Evolutionary conservation across 2,113 vertebrate genomes (phyloP).

Genomic region (Dissostichus mawsoni): DNA sequence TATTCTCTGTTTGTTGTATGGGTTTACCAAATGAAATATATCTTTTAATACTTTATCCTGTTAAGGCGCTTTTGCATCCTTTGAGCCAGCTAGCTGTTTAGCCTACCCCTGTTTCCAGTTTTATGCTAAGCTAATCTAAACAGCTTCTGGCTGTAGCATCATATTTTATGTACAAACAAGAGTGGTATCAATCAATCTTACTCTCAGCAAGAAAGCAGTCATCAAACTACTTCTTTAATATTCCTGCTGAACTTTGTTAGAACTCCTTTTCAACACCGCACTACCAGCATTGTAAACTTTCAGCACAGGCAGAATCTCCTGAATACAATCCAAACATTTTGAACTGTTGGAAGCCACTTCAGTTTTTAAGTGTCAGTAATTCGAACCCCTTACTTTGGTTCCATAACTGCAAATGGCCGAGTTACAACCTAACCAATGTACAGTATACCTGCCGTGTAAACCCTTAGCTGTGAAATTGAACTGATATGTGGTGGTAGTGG

Average conservation of each 20-base stretch:
- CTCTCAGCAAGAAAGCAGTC: no score
- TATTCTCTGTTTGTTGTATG: no score
- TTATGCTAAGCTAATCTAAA: not conserved
- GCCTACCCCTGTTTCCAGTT: no score
- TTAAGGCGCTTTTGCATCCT: no score
- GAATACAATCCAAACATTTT: conserved; percentile 9
- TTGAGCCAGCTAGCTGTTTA: not conserved
- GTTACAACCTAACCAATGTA: conserved; percentile 19
- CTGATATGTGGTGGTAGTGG: conserved; percentile 48
- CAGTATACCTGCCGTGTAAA: conserved; percentile 48
- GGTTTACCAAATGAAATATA: no score
- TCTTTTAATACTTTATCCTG: no score
- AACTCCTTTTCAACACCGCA: no score
- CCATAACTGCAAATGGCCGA: conserved; percentile 12
- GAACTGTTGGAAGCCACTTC: conserved; percentile 2
- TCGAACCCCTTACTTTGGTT: conserved; percentile 25
- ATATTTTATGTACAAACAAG: not conserved
- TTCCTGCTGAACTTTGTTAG: no score
- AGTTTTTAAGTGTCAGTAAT: conserved; percentile 10
- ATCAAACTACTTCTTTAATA: no score
- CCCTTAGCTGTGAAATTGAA: conserved; percentile 47
- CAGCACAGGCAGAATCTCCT: not conserved
- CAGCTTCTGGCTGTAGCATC: not conserved
- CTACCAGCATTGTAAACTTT: no score
- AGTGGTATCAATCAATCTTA: not conserved